These are phyloP conservation scores for Pterostichus niger DNA, from an alignment of 2,888 invertebrate genomes.

Conservation along the genomic window DNA sequence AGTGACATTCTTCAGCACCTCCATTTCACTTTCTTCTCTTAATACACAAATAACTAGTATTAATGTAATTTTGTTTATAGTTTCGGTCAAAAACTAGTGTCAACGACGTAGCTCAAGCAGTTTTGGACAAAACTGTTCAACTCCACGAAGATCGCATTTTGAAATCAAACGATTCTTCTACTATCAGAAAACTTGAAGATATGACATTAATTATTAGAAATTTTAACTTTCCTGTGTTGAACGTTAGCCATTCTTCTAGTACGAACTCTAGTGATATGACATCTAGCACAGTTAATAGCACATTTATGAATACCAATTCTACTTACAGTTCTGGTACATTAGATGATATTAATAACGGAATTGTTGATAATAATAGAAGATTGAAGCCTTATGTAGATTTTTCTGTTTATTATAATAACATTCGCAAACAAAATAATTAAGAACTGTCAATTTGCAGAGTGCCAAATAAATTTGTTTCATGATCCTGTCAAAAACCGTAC, in stretches of 20 bases:
- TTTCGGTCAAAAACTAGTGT: conserved; percentile 89
- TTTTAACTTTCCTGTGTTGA: conserved; percentile 89
- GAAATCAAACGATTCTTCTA: conserved; percentile 75
- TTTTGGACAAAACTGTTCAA: conserved; percentile 90
- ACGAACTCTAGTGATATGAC: conserved; percentile 83
- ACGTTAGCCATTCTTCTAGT: conserved; percentile 79
- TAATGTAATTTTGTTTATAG: conserved; percentile 73
- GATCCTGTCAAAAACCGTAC: too few species aligned
- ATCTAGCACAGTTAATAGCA: conserved; percentile 75
- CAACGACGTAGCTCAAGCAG: conserved; percentile 90
- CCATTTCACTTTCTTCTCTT: too few species aligned
- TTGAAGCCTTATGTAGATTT: conserved; percentile 93
- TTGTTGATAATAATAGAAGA: conserved; percentile 72
- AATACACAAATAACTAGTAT: not conserved
- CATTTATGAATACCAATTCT: conserved; percentile 74
- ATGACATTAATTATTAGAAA: conserved; percentile 92
- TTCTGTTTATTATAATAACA: conserved; percentile 86
- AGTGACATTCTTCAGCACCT: too few species aligned
- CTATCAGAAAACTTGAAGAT: conserved; percentile 85
- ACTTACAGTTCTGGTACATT: conserved; percentile 69
- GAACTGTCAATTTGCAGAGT: too few species aligned
- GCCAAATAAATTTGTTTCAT: too few species aligned
- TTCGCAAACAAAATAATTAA: conserved; percentile 71
- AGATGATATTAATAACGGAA: conserved; percentile 71
- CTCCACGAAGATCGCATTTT: conserved; percentile 88